phyloP scores from a whole-genome alignment of 2,113 vertebrate species.

The Thamnaconus septentrionalis region DNA sequence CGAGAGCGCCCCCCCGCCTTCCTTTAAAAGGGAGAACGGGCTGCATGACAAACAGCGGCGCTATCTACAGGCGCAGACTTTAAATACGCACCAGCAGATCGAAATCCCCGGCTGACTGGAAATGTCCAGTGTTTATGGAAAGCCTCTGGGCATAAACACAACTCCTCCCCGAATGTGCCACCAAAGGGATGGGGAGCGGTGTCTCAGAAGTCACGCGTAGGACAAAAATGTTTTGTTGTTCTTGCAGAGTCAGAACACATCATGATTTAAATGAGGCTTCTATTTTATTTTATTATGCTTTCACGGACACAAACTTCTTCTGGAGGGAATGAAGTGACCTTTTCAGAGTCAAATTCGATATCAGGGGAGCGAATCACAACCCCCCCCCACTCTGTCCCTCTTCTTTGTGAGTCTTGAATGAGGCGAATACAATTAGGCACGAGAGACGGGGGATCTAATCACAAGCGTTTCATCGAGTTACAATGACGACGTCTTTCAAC shows the following conservation, averaged over 20 bases:
- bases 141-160: conserved; percentile 38
- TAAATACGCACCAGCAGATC: too few species aligned
- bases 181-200: conserved; percentile 20
- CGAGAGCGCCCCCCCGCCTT: too few species aligned
- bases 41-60: too few species aligned
- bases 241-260: conserved; percentile 43
- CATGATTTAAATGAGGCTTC: conserved; percentile 36
- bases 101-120: background rate
- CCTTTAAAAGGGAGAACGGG: too few species aligned
- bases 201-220: conserved; percentile 19
- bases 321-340: conserved; percentile 55
- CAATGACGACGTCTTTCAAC: conserved; percentile 34
- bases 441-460: conserved; percentile 41
- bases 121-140: background rate
- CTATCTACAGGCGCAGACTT: too few species aligned
- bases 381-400: conserved; percentile 27
- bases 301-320: conserved; percentile 6
- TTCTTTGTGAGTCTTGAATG: conserved; percentile 36
- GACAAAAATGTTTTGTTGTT: conserved; percentile 29
- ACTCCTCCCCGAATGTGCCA: conserved; percentile 25
- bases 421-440: conserved; percentile 42
- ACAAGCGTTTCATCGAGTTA: conserved; percentile 31
- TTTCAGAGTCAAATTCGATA: conserved; percentile 45
- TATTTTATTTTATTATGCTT: conserved; percentile 12
- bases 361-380: conserved; percentile 50